phyloP scores from a whole-genome alignment of 2,888 invertebrate species.

The Digitonthophagus gazella region DNA sequence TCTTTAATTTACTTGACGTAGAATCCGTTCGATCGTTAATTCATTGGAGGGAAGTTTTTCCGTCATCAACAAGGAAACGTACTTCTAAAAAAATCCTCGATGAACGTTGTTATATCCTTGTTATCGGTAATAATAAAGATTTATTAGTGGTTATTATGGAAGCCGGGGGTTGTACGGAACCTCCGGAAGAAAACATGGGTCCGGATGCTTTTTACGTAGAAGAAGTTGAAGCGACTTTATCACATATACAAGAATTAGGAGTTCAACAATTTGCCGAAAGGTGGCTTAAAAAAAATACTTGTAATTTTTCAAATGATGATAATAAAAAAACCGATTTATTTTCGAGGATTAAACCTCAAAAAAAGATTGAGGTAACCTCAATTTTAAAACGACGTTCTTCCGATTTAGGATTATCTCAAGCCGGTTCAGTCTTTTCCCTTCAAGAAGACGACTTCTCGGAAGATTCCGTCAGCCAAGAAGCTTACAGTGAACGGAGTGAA shows the following conservation, averaged over 20 bases:
- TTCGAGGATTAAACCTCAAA: slow-evolving; percentile 36
- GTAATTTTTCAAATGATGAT: slow-evolving; percentile 56
- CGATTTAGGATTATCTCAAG: slow-evolving; percentile 52
- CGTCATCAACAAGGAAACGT: slow-evolving; percentile 52
- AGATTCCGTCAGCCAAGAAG: slow-evolving; percentile 68
- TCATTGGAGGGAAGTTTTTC: slow-evolving; percentile 75
- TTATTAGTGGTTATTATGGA: slow-evolving; percentile 71
- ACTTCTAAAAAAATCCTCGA: slow-evolving; percentile 55
- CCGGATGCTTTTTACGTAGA: slow-evolving; percentile 86
- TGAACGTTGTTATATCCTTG: slow-evolving; percentile 70
- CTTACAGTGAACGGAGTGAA: slow-evolving; percentile 63
- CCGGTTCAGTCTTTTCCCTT: slow-evolving; percentile 48
- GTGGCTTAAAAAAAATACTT: slow-evolving; percentile 66
- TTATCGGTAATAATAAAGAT: slow-evolving; percentile 69
- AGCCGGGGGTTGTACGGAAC: slow-evolving; percentile 71
- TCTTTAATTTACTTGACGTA: slow-evolving; percentile 65
- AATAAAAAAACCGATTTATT: slow-evolving; percentile 45
- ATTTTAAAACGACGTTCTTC: slow-evolving; percentile 59
- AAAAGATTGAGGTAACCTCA: slow-evolving; percentile 54
- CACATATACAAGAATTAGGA: slow-evolving; percentile 73
- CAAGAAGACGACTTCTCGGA: slow-evolving; percentile 62
- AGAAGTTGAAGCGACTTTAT: slow-evolving; percentile 83
- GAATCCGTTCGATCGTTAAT: slow-evolving; percentile 70
- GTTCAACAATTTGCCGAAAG: slow-evolving; percentile 68
- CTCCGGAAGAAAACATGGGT: slow-evolving; percentile 61